Evolutionary conservation across 2,888 invertebrate genomes (phyloP), one percentile per base, ranked within the genome.

Genomic region (Oxystoma pomonae): DNA sequence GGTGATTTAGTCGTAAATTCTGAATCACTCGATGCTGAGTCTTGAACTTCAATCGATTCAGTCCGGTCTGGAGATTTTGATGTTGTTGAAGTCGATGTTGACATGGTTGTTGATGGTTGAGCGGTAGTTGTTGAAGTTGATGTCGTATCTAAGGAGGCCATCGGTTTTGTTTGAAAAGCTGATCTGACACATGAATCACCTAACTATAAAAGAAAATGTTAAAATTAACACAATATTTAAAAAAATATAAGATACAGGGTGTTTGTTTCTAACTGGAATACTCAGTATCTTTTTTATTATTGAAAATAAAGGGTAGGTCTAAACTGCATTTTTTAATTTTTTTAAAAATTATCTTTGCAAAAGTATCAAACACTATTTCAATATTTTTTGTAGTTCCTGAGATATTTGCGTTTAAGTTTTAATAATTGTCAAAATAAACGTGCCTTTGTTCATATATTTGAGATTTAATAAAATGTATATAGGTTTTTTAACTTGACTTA

Each of bases 161-260:
- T 68, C 5, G 69, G 63, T 63, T 70, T 71, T 74, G 81, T 70
- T 73, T 79, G 73, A 78, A 83, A 67, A 70, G 81, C 75, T 62
- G 78, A 77, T 75, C 83, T 73, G 61, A 89, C 77, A 80, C 90
- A 90, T 67, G 84, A 84, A 68, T 88, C 88, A 16, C 87, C 87
- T 20, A 83, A 81, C 67, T 67, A 19, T n/a, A 50, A 12, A 50
- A 12, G 50, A 12, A 19, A 19, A 53, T 17, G 3, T 53, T 3
- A 53, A 16, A 53, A n/a, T 9, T 16, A 5, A 9, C 16, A 7
- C 7, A 53, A 53, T 16, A 9, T 17, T 53, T 16, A 9, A 19
- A 53, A 53, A 35, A 35, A 35, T 35, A 35, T 7, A 3, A 12
- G 35, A 35, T 35, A 35, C n/a, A n/a, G n/a, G n/a, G n/a, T n/a